Evolutionary conservation across 2,113 vertebrate genomes (phyloP).

Genomic region (Bombycilla garrulus): DNA sequence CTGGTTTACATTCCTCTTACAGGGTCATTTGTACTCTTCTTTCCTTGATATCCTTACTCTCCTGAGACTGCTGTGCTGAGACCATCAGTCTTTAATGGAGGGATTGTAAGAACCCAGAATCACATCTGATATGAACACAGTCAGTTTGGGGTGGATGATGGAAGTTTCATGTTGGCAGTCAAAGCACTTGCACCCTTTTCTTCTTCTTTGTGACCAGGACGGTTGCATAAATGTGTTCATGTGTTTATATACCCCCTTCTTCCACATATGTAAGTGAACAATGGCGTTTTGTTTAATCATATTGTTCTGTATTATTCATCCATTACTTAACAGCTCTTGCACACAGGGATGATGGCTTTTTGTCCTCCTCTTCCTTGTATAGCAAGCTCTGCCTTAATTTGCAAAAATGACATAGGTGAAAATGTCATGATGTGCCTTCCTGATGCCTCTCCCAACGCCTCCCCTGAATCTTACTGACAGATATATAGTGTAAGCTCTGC

Average conservation of each 20-base stretch:
- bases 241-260: neutral
- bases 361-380: neutral
- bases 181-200: neutral
- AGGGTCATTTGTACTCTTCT: neutral
- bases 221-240: neutral
- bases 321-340: neutral
- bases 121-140: neutral
- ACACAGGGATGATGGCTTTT: neutral
- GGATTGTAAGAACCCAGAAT: neutral
- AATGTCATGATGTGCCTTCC: slow-evolving; percentile 18
- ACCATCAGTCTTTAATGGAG: neutral
- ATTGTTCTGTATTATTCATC: neutral
- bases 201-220: neutral
- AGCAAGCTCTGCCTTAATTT: neutral
- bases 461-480: slow-evolving; percentile 22
- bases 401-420: neutral
- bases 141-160: neutral
- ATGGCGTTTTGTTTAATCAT: neutral
- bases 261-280: neutral
- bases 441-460: neutral
- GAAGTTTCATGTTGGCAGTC: neutral
- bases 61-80: neutral
- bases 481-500: slow-evolving; percentile 10
- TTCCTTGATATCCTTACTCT: neutral
- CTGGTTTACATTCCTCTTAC: neutral